A percentile compares a stretch with the other conserved stretches of the same genome.
phyloP scores from a whole-genome alignment of 1,140 invertebrate genomes.

The Cydia splendana region DNA sequence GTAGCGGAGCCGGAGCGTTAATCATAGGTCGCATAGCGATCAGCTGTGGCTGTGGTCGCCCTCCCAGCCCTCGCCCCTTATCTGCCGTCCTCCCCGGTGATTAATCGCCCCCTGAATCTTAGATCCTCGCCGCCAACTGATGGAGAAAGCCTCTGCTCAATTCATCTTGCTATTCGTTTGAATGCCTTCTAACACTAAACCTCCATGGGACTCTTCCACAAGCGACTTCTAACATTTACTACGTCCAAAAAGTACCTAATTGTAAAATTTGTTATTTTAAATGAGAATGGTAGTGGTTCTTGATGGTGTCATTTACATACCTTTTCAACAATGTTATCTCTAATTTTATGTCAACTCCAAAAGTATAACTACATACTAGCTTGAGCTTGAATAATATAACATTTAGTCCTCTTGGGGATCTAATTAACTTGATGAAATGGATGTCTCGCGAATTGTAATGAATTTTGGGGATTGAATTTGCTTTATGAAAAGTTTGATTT shows the following conservation, averaged over 20 bases:
- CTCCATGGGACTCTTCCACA: background rate
- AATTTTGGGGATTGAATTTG: constrained; percentile 14
- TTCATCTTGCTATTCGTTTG: constrained; percentile 34
- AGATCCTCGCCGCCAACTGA: constrained; percentile 46
- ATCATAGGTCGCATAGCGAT: constrained; percentile 39
- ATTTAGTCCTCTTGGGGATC: background rate
- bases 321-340: background rate
- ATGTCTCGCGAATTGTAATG: constrained; percentile 19
- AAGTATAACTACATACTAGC: background rate
- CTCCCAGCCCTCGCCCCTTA: constrained; percentile 47
- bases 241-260: background rate
- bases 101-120: constrained; percentile 60
- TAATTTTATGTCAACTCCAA: background rate
- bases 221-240: background rate
- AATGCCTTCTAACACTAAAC: constrained; percentile 17
- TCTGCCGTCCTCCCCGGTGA: constrained; percentile 54
- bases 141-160: constrained; percentile 37
- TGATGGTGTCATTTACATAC: background rate
- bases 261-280: background rate
- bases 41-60: constrained; percentile 47
- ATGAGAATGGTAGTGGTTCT: background rate
- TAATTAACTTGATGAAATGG: constrained; percentile 14
- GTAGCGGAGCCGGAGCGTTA: constrained; percentile 22
- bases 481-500: constrained; percentile 34
- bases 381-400: background rate